Conservation (phyloP, 2,113 vertebrate genomes). For the Anolis sagrei region DNA sequence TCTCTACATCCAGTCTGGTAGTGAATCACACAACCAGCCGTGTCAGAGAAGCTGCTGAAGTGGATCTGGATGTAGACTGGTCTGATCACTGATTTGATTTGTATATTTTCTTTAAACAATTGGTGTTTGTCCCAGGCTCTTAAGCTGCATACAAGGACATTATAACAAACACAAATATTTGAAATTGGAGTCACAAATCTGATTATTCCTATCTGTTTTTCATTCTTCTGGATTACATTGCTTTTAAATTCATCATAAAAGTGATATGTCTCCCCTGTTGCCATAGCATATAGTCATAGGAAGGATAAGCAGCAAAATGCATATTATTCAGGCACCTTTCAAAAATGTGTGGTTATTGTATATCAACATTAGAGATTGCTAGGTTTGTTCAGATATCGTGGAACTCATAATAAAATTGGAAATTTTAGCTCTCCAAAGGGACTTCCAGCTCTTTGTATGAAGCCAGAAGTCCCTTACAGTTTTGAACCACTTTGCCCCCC, state of each 20-base stretch:
- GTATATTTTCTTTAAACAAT: neutral
- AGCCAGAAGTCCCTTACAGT: no score
- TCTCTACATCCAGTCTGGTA: neutral
- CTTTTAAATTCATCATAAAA: neutral
- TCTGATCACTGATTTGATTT: neutral
- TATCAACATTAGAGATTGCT: no score
- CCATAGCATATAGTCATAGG: constrained; percentile 9
- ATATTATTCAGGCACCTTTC: neutral
- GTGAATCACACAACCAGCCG: neutral
- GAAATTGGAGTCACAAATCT: neutral
- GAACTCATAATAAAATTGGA: no score
- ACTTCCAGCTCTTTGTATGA: no score
- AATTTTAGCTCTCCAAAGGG: no score
- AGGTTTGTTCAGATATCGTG: no score
- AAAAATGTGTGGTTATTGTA: neutral
- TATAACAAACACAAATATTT: constrained; percentile 10
- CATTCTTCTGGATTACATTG: neutral
- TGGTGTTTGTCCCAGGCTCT: neutral
- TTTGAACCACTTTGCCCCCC: no score
- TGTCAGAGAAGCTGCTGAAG: neutral
- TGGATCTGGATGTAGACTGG: neutral
- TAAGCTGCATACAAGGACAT: neutral
- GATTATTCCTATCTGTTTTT: constrained; percentile 5
- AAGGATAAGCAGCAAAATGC: neutral
- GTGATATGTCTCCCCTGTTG: constrained; percentile 3